Evolutionary conservation across 2,113 vertebrate species (phyloP), one percentile per base, ranked within the genome.

Genomic region (Rafetus swinhoei): DNA sequence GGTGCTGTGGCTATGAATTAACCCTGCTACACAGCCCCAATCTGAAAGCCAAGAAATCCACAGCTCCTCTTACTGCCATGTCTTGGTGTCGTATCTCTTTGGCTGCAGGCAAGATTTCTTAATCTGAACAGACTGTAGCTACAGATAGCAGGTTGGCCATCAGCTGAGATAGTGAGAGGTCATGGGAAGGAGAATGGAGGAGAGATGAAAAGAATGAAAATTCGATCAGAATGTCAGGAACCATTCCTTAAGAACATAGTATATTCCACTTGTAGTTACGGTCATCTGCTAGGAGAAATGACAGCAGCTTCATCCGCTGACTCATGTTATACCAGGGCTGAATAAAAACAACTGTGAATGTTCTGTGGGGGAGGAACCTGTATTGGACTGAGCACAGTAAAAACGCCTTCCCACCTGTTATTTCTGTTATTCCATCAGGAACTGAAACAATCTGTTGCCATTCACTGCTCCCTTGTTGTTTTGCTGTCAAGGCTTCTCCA

Each of bases 301-400:
- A 79, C 88, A 87, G 11, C 56, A 90, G 14, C 4, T 10, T 72
- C 87, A 35, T 14, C 29, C 83, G 53, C 35, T 85, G 39, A 52
- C 7, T 76, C 62, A n/a, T 94, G 92, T 91, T 62, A 62, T 81
- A 65, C 86, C 3, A 32, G 25, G 12, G 19, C 27, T 92, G 39
- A 32, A 14, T 60, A 95, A 94, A 69, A 87, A 13, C 21, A 76
- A 87, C 79, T 90, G 86, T 29, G 87, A 89, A 24, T 10, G 85
- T 76, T n/a, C 62, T 85, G 85, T 9, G 53, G 14, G 14, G 53
- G 53, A 54, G 53, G 10, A 54, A 54, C 10, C 53, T 54, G 53
- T 54, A 14, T 54, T 54, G 14, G 53, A 54, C 88, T 56, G 88
- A 85, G 72, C 9, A 76, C 14, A 92, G 24, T 5, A 54, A 54